Base-by-base conservation (phyloP, 2,888 invertebrate species). In the Dascillus cervinus region DNA sequence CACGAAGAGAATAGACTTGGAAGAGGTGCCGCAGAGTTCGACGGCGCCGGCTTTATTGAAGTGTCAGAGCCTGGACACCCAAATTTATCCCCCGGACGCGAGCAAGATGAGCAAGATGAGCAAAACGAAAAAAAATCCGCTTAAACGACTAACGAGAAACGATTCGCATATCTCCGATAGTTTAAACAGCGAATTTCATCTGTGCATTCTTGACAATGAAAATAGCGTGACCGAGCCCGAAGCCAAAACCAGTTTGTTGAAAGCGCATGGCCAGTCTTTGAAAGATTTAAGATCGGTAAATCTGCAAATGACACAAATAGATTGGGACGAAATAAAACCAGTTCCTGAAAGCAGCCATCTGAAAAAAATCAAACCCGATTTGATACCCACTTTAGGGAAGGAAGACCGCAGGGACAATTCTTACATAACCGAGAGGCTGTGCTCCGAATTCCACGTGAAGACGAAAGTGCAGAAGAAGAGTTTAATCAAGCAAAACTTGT, bases 361-460 rank as follows among this genome's bases (percentile, higher is more conserved):
- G 21, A 52, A 48, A 32, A 57, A 57, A 39, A 51, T 43, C 22
- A 57, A 56, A 47, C 59, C 60, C 5, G 59, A 60, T 46, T 40
- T 60, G 32, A 60, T 60, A 29, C 60, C 60, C 22, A 56, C 59
- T n/a, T 40, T 58, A 28, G 50, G 53, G 14, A 58, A 56, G 39
- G 49, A 43, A 20, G 52, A 52, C 15, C 29, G 22, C 20, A 31
- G 30, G 13, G 46, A 46, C 19, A 50, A 76, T 47, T 79, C 79
- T 0, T 79, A 70, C 43, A 80, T 80, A 21, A 80, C 79, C 8
- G 77, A 79, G 46, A 75, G 79, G 48, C 62, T 80, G 13, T 80
- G 77, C 58, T 75, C 76, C 3, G 79, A 80, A 58, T 80, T 80
- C 49, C 79, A 80, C 46, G 79, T 79, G 1, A 80, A 80, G 61